A percentile compares a stretch with the other conserved stretches of the same genome.
phyloP scores from a whole-genome alignment of 2,113 vertebrate genomes.

The Brachypodius melanocephalos region DNA sequence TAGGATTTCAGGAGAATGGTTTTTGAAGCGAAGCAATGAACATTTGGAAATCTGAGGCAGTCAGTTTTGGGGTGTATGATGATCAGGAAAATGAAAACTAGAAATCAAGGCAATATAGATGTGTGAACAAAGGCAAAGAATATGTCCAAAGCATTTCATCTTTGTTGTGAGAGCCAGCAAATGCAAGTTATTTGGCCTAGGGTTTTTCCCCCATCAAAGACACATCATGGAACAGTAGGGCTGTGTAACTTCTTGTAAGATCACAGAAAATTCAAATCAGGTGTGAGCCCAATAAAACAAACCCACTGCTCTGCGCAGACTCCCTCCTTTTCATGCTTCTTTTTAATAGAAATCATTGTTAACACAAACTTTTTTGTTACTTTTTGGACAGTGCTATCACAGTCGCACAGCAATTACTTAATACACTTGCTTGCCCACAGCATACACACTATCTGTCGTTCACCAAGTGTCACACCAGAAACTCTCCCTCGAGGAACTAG shows the following conservation, averaged over 20 bases:
- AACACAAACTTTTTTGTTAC: neutral
- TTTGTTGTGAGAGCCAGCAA: neutral
- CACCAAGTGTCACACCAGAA: neutral
- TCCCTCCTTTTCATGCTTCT: neutral
- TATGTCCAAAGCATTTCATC: neutral
- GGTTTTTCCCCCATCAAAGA: neutral
- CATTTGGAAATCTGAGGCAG: neutral
- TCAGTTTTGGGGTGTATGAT: neutral
- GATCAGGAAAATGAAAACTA: neutral
- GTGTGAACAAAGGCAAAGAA: neutral
- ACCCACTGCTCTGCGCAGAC: neutral
- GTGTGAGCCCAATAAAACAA: neutral
- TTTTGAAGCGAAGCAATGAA: neutral
- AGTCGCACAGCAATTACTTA: neutral
- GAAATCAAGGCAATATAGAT: neutral
- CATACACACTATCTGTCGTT: neutral
- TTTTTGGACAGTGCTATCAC: neutral
- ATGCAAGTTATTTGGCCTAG: neutral
- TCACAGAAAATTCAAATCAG: neutral
- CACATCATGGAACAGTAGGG: neutral
- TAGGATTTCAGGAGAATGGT: neutral
- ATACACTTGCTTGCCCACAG: neutral
- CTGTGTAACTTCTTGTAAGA: neutral
- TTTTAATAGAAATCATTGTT: neutral
- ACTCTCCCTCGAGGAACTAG: neutral